These are phyloP conservation scores for Phengaris alcon DNA, from an alignment of 2,888 invertebrate genomes.

Conservation along the genomic window DNA sequence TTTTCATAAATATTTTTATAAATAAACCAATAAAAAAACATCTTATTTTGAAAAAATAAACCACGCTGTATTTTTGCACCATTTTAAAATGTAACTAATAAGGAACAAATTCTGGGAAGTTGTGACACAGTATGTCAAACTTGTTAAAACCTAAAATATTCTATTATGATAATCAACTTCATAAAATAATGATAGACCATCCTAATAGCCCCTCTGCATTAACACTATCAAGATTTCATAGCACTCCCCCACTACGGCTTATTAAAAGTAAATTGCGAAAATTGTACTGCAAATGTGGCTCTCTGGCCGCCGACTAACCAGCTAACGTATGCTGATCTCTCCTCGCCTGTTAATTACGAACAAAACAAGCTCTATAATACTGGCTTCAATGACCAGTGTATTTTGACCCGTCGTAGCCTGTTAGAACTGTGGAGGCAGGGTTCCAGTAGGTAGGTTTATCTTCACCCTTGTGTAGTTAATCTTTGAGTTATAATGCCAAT, in stretches of 20 bases:
- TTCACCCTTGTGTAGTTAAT: slow-evolving; percentile 67
- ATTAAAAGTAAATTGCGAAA: slow-evolving; percentile 78
- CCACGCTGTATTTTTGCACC: too few species aligned
- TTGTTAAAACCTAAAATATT: not conserved
- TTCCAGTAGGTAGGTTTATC: slow-evolving; percentile 40
- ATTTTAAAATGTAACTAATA: too few species aligned
- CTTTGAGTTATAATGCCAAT: slow-evolving; percentile 63
- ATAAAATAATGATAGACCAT: slow-evolving; percentile 14
- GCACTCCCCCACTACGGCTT: slow-evolving; percentile 66
- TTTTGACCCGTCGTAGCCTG: slow-evolving; percentile 44
- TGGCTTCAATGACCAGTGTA: slow-evolving; percentile 45
- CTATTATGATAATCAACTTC: slow-evolving; percentile 10
- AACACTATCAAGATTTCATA: slow-evolving; percentile 57
- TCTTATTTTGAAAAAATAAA: too few species aligned
- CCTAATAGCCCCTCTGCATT: slow-evolving; percentile 13
- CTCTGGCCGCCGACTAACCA: slow-evolving; percentile 61
- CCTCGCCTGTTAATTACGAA: slow-evolving; percentile 36
- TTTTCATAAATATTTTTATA: too few species aligned
- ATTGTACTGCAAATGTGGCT: slow-evolving; percentile 76
- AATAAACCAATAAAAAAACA: too few species aligned
- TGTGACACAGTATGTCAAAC: too few species aligned
- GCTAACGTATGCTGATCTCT: slow-evolving; percentile 54
- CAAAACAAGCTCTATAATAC: slow-evolving; percentile 42
- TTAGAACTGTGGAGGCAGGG: slow-evolving; percentile 34
- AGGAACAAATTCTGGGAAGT: too few species aligned